Base-by-base conservation (phyloP, 1,140 invertebrate species). In the Apolygus lucorum region DNA sequence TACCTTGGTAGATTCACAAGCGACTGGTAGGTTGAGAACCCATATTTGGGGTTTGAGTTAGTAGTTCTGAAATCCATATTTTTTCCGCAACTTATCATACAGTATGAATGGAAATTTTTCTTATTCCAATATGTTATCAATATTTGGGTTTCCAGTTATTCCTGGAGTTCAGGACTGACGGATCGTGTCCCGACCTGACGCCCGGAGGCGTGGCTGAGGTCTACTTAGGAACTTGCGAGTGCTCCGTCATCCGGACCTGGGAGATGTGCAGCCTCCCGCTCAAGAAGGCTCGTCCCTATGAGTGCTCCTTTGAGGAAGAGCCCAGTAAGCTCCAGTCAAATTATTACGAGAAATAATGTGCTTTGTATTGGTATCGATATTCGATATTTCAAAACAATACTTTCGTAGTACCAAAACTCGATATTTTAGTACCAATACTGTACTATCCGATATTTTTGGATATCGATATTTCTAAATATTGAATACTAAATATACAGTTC, bases 61-160 rank as follows among this genome's bases (percentile, higher is more conserved):
- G 34, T 8, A 49, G 8, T 49, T 49, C 17, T 49, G 17, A 49
- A 49, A 49, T 49, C 34, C 34, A 11, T 49, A 49, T 17, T 49
- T 49, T 49, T n/a, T n/a, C n/a, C 34, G 17, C 8, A 49, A 49
- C 17, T 11, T 11, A 49, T 8, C 17, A 49, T 49, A 11, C 8
- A 49, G 8, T 49, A 8, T 49, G 8, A 49, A 17, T 49, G 34
- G 34, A 70, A 11, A 49, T 17, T 49, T 49, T 49, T 49, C 17
- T 11, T 17, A 49, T 49, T 73, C 73, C 74, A 74, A 76, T 78
- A 54, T 77, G n/a, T n/a, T n/a, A n/a, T n/a, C n/a, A n/a, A n/a
- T n/a, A n/a, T n/a, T n/a, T n/a, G n/a, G n/a, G n/a, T 42, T 4
- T 8, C 17, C 49, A 68, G 67, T 17, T 68, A 52, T 68, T 68